Evolutionary conservation across 1,140 invertebrate species (phyloP).

Genomic region (Probaryconus sp.): DNA sequence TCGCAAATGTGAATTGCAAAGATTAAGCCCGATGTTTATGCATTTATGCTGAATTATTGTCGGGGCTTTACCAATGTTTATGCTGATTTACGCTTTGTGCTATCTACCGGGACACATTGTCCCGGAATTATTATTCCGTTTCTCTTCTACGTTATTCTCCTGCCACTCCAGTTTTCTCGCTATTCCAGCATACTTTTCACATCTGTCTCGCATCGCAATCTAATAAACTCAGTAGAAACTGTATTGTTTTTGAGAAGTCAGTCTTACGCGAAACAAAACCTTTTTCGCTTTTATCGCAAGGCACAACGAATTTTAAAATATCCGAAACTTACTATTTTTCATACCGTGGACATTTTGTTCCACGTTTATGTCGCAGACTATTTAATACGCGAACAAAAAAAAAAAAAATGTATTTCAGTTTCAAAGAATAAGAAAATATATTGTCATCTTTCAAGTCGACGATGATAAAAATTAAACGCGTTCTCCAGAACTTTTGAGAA

Average conservation of each 20-base stretch:
- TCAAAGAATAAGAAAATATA: too few relatives aligned
- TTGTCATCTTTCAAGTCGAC: too few relatives aligned
- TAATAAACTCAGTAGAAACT: constrained; percentile 22
- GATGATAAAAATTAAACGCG: too few relatives aligned
- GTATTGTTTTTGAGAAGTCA: constrained; percentile 25
- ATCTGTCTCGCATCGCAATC: constrained; percentile 34
- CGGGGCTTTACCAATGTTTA: constrained; percentile 77
- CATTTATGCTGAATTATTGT: constrained; percentile 78
- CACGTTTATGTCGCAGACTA: too few relatives aligned
- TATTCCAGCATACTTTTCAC: constrained; percentile 42
- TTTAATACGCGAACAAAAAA: too few relatives aligned
- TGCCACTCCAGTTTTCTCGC: constrained; percentile 50
- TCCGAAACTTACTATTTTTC: too few relatives aligned
- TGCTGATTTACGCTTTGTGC: constrained; percentile 78
- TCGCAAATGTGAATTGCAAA: constrained; percentile 72
- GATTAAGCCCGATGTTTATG: constrained; percentile 76
- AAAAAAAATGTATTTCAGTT: too few relatives aligned
- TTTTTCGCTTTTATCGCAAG: constrained; percentile 3
- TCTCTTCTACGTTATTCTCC: constrained; percentile 63
- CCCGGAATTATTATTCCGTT: constrained; percentile 76
- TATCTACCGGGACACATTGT: constrained; percentile 78
- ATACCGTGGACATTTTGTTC: too few relatives aligned
- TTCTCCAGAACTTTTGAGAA: too few relatives aligned
- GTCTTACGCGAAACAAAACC: constrained; percentile 5
- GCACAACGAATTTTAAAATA: background rate